phyloP scores from a whole-genome alignment of 2,113 vertebrate genomes.

The Rynchops niger region DNA sequence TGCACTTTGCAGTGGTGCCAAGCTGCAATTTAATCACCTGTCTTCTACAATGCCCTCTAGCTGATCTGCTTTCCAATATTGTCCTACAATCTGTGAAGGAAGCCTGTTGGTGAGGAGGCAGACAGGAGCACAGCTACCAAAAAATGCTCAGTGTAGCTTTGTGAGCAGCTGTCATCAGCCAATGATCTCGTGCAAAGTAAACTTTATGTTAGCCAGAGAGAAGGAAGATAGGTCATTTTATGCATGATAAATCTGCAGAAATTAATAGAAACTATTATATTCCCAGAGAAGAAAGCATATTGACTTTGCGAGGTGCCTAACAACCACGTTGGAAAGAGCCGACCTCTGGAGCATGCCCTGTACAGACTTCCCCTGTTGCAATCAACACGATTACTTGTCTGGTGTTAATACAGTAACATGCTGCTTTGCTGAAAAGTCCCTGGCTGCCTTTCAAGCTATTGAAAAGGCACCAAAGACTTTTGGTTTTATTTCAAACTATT shows the following conservation, averaged over 20 bases:
- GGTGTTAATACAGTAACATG: conserved; percentile 26
- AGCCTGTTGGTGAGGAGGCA: not conserved
- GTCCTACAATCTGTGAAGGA: not conserved
- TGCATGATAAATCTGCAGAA: not conserved
- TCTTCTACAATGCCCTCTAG: not conserved
- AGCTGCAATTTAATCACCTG: not conserved
- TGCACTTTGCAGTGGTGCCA: not conserved
- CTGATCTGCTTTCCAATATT: not conserved
- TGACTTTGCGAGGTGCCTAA: not conserved
- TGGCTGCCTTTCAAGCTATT: conserved; percentile 54
- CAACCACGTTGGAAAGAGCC: not conserved
- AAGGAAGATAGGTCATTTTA: not conserved
- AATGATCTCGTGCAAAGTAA: not conserved
- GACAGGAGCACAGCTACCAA: not conserved
- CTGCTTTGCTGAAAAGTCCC: conserved; percentile 37
- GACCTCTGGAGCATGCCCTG: not conserved
- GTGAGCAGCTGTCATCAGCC: not conserved
- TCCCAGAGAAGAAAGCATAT: not conserved
- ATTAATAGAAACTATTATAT: not conserved
- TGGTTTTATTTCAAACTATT: conserved; percentile 52
- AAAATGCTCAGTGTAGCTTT: not conserved
- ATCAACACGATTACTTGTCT: not conserved
- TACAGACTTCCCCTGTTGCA: not conserved
- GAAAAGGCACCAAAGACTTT: conserved; percentile 35
- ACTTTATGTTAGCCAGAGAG: not conserved